These are phyloP conservation scores for Tenthredo livida DNA, from an alignment of 2,888 invertebrate species.

Conservation along the genomic window DNA sequence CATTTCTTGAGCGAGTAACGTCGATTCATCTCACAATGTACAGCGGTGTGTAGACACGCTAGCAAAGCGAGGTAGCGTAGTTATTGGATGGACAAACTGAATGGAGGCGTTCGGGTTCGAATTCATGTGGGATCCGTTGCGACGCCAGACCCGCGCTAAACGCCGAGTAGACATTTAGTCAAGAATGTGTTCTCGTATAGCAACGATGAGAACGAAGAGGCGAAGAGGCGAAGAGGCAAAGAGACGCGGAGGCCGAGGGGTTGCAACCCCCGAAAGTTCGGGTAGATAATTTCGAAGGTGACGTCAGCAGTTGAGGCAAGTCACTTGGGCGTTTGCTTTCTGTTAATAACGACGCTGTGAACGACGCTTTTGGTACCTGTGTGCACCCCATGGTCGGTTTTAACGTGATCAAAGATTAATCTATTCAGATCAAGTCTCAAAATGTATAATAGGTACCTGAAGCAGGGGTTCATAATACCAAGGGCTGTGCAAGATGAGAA, in stretches of 20 bases:
- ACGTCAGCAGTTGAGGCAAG: conserved; percentile 47
- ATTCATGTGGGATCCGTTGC: conserved; percentile 44
- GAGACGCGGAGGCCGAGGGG: conserved; percentile 22
- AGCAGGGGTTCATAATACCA: not conserved
- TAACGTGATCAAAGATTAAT: not conserved
- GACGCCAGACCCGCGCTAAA: not conserved
- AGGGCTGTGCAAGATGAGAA: not conserved
- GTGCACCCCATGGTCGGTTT: not conserved
- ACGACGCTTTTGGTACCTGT: not conserved
- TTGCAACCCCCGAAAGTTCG: not conserved
- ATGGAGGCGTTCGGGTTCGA: conserved; percentile 48
- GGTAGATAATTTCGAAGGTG: conserved; percentile 43
- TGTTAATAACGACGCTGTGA: conserved; percentile 35
- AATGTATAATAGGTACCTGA: not conserved
- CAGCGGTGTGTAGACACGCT: not conserved
- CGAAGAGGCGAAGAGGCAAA: not conserved
- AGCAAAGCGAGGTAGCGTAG: conserved; percentile 39
- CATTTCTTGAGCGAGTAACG: conserved; percentile 19
- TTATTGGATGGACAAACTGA: conserved; percentile 54
- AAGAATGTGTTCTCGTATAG: conserved; percentile 21
- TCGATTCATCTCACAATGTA: not conserved
- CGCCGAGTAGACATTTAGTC: conserved; percentile 41
- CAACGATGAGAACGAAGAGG: conserved; percentile 28
- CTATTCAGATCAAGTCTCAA: not conserved
- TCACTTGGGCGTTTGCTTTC: conserved; percentile 35